Evolutionary conservation across 2,888 invertebrate species (phyloP).

Genomic region (Mythimna vitellina): DNA sequence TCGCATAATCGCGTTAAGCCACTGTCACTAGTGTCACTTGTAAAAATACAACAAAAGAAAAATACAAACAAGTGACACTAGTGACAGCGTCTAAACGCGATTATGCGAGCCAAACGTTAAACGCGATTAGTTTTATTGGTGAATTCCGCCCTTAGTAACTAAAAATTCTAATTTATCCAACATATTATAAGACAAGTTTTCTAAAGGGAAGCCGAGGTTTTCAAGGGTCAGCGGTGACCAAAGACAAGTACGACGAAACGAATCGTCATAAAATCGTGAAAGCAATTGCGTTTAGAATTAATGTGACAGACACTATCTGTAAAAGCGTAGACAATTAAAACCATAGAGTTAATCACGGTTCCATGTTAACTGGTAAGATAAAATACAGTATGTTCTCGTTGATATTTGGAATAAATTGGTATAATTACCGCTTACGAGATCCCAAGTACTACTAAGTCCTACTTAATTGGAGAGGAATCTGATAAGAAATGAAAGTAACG

Average conservation of each 20-base stretch:
- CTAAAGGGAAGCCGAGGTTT: slow-evolving; percentile 35
- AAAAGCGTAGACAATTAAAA: slow-evolving; percentile 62
- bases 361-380: slow-evolving; percentile 33
- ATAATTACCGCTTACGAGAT: slow-evolving; percentile 57
- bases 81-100: too few species aligned
- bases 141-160: too few species aligned
- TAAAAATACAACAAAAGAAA: too few species aligned
- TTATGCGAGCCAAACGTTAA: too few species aligned
- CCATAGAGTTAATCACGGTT: slow-evolving; percentile 39
- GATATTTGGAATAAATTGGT: slow-evolving; percentile 63
- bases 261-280: slow-evolving; percentile 43
- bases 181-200: slow-evolving; percentile 17
- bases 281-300: slow-evolving; percentile 55
- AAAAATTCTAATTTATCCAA: slow-evolving; percentile 35
- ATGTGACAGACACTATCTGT: slow-evolving; percentile 42
- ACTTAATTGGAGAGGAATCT: slow-evolving; percentile 74
- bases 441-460: slow-evolving; percentile 61
- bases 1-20: too few species aligned
- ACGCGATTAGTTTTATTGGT: too few species aligned
- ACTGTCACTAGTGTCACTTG: too few species aligned
- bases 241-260: slow-evolving; percentile 40
- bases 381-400: slow-evolving; percentile 48
- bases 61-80: too few species aligned
- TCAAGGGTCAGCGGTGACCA: slow-evolving; percentile 41
- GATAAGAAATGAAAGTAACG: slow-evolving; percentile 76